A percentile compares a stretch with the other conserved stretches of the same genome.
These are phyloP conservation scores for Rhipidura dahli DNA, from an alignment of 2,113 vertebrate genomes.

Conservation along the genomic window DNA sequence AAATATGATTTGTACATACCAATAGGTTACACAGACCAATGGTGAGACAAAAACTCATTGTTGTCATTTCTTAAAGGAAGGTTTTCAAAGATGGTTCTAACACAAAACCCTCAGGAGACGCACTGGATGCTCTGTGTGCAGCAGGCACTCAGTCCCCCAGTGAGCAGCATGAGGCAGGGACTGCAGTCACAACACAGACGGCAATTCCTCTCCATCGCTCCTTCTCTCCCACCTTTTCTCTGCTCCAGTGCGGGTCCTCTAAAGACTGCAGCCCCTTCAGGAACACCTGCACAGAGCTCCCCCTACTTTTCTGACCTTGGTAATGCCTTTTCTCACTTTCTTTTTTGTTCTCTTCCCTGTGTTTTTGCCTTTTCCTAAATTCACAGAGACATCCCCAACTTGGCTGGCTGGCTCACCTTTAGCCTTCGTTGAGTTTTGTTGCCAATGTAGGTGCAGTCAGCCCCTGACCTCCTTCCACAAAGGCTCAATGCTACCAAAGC, in stretches of 20 bases:
- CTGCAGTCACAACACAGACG: not conserved
- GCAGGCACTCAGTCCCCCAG: not conserved
- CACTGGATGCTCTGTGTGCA: not conserved
- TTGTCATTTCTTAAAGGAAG: not conserved
- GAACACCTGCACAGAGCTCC: not conserved
- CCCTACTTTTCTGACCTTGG: not conserved
- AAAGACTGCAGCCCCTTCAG: not conserved
- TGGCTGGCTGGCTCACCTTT: not conserved
- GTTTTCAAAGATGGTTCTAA: not conserved
- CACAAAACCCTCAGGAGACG: not conserved
- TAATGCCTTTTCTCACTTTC: not conserved
- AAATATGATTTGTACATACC: not conserved
- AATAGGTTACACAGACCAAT: not conserved
- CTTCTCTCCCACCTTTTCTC: not conserved
- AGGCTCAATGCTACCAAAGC: not conserved
- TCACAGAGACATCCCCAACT: not conserved
- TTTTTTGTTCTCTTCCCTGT: not conserved
- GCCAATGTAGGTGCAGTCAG: not conserved
- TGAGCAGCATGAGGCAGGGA: not conserved
- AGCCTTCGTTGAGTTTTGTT: not conserved
- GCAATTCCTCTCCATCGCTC: not conserved
- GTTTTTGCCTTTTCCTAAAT: not conserved
- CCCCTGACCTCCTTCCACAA: not conserved
- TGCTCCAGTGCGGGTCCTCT: not conserved
- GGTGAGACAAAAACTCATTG: fast-evolving